These are phyloP conservation scores for Ploceus nigricollis DNA, from an alignment of 2,113 vertebrate genomes.

Conservation along the genomic window DNA sequence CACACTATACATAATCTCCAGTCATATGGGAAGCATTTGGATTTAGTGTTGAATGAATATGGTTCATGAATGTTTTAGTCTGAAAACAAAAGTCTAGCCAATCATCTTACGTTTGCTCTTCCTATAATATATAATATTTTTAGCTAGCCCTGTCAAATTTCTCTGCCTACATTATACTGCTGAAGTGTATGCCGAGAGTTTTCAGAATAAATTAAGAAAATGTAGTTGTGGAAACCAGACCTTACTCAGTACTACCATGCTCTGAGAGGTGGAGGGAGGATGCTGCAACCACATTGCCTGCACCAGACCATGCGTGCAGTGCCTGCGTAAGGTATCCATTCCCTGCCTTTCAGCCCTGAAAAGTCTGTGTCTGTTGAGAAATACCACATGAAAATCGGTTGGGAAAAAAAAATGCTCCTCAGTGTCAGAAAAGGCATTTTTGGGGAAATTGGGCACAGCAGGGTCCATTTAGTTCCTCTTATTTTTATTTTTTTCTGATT, in stretches of 20 bases:
- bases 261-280: neutral
- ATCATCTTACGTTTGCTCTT: neutral
- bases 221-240: neutral
- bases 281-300: neutral
- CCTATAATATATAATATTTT: neutral
- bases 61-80: neutral
- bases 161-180: neutral
- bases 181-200: neutral
- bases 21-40: neutral
- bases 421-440: neutral
- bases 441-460: neutral
- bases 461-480: neutral
- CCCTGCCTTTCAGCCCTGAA: neutral
- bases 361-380: neutral
- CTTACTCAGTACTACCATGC: neutral
- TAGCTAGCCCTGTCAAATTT: neutral
- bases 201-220: conserved; percentile 16
- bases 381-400: neutral
- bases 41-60: neutral
- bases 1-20: neutral
- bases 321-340: neutral
- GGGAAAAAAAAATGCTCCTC: neutral
- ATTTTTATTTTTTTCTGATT: neutral
- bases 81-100: neutral
- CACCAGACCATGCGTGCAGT: neutral